Evolutionary conservation across 2,113 vertebrate genomes (phyloP).

Genomic region (Cathartes aura): DNA sequence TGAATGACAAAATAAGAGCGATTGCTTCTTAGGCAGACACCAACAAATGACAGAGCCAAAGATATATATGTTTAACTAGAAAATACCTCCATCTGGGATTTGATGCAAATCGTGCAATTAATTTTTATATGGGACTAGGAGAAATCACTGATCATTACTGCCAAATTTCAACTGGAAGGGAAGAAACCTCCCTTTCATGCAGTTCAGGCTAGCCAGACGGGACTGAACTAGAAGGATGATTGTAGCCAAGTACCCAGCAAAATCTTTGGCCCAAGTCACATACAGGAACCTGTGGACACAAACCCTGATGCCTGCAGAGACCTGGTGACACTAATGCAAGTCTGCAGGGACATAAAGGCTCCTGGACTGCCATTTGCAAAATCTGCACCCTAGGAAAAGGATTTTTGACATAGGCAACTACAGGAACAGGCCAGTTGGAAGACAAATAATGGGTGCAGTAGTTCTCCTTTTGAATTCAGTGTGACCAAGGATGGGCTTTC

Average conservation of each 20-base stretch:
- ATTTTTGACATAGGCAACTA: not conserved
- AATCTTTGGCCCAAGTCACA: not conserved
- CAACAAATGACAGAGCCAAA: not conserved
- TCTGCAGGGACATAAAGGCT: not conserved
- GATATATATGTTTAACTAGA: not conserved
- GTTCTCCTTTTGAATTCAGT: not conserved
- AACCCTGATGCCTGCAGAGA: not conserved
- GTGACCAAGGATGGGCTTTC: not conserved
- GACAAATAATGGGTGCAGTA: not conserved
- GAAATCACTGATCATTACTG: not conserved
- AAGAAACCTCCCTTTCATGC: not conserved
- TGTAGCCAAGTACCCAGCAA: not conserved
- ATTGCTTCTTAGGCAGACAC: not conserved
- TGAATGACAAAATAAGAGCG: not conserved
- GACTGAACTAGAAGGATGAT: not conserved
- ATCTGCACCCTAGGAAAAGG: not conserved
- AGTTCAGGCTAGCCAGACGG: not conserved
- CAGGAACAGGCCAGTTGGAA: not conserved
- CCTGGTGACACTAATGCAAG: not conserved
- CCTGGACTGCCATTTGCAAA: not conserved
- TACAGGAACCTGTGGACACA: not conserved
- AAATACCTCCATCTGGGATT: not conserved
- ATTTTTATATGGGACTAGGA: not conserved
- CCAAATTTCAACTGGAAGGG: not conserved
- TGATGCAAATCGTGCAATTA: not conserved